A percentile compares a stretch with the other conserved stretches of the same genome.
phyloP scores from a whole-genome alignment of 2,797 vertebrate species.

The Ceyx erithaca region DNA sequence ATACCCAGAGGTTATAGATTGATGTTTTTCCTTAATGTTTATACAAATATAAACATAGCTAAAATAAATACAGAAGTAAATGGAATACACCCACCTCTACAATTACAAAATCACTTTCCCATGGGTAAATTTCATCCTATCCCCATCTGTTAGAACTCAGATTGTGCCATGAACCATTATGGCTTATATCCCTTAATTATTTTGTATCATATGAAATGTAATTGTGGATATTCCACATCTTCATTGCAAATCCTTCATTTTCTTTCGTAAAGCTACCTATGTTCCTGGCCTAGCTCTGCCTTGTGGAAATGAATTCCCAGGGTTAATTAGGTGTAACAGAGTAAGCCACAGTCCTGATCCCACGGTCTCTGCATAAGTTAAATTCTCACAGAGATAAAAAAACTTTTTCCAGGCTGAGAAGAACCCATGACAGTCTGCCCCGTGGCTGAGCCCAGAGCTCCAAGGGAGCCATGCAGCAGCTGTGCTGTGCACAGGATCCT shows the following conservation, averaged over 20 bases:
- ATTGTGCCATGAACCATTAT: conserved; percentile 40
- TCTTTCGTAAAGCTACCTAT: conserved; percentile 55
- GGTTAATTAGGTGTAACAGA: conserved; percentile 58
- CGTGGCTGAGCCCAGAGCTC: rapidly evolving
- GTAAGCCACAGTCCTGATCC: neutral
- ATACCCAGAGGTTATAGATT: conserved; percentile 52
- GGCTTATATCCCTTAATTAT: conserved; percentile 63
- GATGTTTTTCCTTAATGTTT: conserved; percentile 53
- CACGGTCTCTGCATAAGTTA: neutral
- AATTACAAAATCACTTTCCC: conserved; percentile 62
- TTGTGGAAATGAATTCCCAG: conserved; percentile 59
- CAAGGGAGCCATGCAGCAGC: neutral
- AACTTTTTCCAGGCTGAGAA: neutral
- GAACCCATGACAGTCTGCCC: neutral
- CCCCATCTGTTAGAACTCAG: conserved; percentile 54
- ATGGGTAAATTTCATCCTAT: conserved; percentile 41
- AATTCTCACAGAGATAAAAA: conserved; percentile 20
- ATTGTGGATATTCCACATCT: conserved; percentile 43
- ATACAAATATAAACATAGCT: conserved; percentile 57
- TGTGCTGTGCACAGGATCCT: neutral
- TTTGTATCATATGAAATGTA: conserved; percentile 46
- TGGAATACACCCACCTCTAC: conserved; percentile 49
- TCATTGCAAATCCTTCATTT: conserved; percentile 57
- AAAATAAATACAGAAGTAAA: conserved; percentile 50
- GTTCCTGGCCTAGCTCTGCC: conserved; percentile 21